A percentile compares a stretch with the other conserved stretches of the same genome.
Evolutionary conservation across 2,888 invertebrate species (phyloP).

Genomic region (Leuctra nigra): DNA sequence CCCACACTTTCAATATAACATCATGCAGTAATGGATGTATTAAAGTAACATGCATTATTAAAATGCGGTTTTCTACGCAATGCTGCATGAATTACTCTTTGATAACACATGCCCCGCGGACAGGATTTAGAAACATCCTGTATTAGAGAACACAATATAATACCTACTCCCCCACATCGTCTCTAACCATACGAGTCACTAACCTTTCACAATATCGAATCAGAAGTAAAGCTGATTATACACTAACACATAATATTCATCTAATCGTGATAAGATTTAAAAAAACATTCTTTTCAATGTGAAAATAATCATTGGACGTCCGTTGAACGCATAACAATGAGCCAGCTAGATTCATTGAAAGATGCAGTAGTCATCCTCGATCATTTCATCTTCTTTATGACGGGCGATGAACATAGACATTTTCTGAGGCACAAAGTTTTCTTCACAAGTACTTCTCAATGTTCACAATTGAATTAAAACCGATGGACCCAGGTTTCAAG

Average conservation of each 20-base stretch:
- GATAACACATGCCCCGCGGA: no score
- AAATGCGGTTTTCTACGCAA: no score
- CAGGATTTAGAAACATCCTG: no score
- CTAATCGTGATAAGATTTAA: neutral
- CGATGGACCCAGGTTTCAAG: no score
- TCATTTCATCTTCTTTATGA: neutral
- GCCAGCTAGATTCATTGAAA: neutral
- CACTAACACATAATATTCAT: no score
- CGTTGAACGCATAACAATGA: neutral
- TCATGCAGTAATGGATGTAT: no score
- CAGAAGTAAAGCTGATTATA: neutral
- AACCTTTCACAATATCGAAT: neutral
- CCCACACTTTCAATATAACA: no score
- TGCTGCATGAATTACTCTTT: no score
- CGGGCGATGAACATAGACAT: neutral
- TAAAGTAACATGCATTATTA: no score
- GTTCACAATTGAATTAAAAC: constrained; percentile 5
- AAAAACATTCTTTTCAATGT: neutral
- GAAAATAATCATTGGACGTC: neutral
- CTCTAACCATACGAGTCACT: neutral
- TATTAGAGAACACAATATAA: no score
- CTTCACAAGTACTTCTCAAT: neutral
- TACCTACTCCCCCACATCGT: no score
- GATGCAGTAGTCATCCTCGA: neutral
- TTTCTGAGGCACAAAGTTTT: neutral